These are phyloP conservation scores for Cantharis flavilabris DNA, from an alignment of 2,888 invertebrate species.

Conservation along the genomic window DNA sequence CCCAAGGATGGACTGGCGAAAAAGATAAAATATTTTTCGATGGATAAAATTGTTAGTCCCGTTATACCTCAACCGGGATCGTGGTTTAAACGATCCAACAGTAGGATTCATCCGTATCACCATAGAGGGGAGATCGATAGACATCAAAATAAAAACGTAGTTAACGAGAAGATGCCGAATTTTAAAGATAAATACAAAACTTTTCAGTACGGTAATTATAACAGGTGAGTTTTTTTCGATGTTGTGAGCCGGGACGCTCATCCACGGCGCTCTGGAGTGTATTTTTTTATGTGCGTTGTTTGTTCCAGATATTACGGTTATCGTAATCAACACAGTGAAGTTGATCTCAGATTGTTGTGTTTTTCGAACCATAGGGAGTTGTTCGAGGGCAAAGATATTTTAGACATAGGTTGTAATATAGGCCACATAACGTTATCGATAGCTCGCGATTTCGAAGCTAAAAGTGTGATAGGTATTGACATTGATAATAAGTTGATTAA, in stretches of 20 bases:
- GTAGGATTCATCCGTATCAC: slow-evolving; percentile 40
- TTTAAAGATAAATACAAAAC: slow-evolving; percentile 77
- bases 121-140: slow-evolving; percentile 50
- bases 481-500: slow-evolving; percentile 87
- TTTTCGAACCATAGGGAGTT: slow-evolving; percentile 79
- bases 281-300: neutral
- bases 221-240: slow-evolving; percentile 72
- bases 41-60: slow-evolving; percentile 91
- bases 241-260: too few species aligned
- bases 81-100: slow-evolving; percentile 67
- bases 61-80: slow-evolving; percentile 89
- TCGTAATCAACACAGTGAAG: slow-evolving; percentile 79
- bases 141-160: slow-evolving; percentile 52
- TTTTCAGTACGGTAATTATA: slow-evolving; percentile 96
- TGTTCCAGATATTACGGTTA: slow-evolving; percentile 87
- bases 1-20: slow-evolving; percentile 61
- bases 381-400: slow-evolving; percentile 86
- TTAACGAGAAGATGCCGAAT: slow-evolving; percentile 61
- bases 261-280: too few species aligned
- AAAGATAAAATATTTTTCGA: slow-evolving; percentile 65
- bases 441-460: slow-evolving; percentile 83
- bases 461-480: slow-evolving; percentile 89
- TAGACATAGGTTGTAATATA: slow-evolving; percentile 98
- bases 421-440: slow-evolving; percentile 93
- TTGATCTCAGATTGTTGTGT: slow-evolving; percentile 82